A percentile compares a stretch with the other conserved stretches of the same genome.
Conservation (phyloP, 2,113 vertebrate genomes). For the Pelodiscus sinensis region DNA sequence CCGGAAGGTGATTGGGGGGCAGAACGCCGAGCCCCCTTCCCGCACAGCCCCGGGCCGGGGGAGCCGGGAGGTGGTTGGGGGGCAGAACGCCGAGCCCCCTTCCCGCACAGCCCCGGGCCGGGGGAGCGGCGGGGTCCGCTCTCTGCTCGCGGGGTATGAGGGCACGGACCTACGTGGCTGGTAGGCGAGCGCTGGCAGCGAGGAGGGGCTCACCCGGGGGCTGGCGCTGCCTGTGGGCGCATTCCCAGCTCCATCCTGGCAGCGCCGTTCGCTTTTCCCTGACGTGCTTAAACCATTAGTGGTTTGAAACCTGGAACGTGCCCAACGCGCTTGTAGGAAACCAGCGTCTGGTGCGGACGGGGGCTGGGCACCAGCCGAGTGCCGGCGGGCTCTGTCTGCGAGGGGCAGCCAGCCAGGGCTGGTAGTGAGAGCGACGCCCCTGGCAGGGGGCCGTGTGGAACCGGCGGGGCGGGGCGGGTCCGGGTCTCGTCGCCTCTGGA, state of each 20-base stretch:
- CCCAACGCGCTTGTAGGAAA: neutral
- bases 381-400: constrained; percentile 47
- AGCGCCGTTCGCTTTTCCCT: neutral
- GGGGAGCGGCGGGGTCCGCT: no score
- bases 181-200: neutral
- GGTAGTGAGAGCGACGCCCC: neutral
- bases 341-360: neutral
- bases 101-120: no score
- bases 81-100: no score
- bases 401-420: fast-evolving
- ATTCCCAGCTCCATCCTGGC: neutral
- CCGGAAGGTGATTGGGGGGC: no score
- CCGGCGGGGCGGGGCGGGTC: neutral
- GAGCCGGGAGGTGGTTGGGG: no score
- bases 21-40: no score
- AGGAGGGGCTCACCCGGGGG: no score
- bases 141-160: no score
- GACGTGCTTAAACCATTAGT: neutral
- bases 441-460: fast-evolving
- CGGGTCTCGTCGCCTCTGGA: neutral
- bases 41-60: no score
- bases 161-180: no score
- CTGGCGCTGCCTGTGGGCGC: neutral
- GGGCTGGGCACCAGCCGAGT: neutral
- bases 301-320: neutral